Evolutionary conservation across 35 echinoderm and acorn worm species (phyloP).

Genomic region (Stichopus chloronotus): DNA sequence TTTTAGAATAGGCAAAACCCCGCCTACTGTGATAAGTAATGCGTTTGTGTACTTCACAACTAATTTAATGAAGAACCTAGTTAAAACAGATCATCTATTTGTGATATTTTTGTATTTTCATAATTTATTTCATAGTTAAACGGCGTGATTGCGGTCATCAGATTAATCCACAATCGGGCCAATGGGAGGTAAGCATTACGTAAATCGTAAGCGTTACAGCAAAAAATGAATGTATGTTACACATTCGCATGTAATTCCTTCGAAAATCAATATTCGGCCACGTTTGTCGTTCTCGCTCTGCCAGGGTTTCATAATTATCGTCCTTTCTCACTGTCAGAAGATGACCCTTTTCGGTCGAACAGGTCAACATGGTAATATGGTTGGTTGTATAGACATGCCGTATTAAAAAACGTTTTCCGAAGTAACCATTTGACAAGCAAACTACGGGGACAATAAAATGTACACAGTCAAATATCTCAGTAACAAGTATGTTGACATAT

Average conservation of each 20-base stretch:
- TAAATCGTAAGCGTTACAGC: slow-evolving; percentile 22
- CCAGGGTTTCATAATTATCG: neutral
- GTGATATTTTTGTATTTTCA: slow-evolving; percentile 19
- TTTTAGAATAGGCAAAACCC: neutral
- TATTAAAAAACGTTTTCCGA: neutral
- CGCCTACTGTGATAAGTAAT: slow-evolving; percentile 11
- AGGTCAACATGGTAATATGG: neutral
- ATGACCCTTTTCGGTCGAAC: neutral
- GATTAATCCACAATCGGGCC: slow-evolving; percentile 23
- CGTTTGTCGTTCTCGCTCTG: slow-evolving; percentile 17
- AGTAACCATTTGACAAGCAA: neutral
- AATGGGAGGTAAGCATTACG: slow-evolving; percentile 40
- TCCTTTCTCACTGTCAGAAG: neutral
- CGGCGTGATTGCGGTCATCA: slow-evolving; percentile 35
- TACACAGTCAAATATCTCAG: slow-evolving; percentile 22
- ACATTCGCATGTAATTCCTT: slow-evolving; percentile 7
- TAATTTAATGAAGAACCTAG: neutral
- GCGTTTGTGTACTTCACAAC: neutral
- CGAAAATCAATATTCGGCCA: slow-evolving; percentile 1
- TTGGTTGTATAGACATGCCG: neutral
- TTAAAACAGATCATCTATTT: slow-evolving; percentile 28
- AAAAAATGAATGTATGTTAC: slow-evolving; percentile 27
- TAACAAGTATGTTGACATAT: slow-evolving; percentile 5
- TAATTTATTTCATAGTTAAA: slow-evolving; percentile 23
- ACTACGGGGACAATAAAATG: neutral